Evolutionary conservation across 2,888 invertebrate species (phyloP), one percentile per base, ranked within the genome.

Genomic region (Dromius quadrimaculatus): DNA sequence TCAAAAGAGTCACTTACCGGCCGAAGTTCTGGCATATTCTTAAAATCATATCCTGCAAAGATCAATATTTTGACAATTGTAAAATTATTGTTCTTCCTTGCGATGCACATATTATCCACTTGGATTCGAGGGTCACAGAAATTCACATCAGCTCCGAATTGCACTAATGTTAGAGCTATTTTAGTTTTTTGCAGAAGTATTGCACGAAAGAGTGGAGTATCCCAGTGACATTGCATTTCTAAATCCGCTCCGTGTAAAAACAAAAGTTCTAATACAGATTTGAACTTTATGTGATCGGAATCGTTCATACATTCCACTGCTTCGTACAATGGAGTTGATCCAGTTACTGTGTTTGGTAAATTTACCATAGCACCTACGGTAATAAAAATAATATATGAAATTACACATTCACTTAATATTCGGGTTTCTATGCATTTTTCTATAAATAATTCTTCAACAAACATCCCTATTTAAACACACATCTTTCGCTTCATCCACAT

Each of bases 121-220:
- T 84, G 86, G 1, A 86, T 83, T 64, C 85, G 83, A 69, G 87
- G 82, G 75, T 88, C 87, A 72, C 85, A 85, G 1, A 85, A 80
- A 77, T 89, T 89, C 0, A 89, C 88, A 76, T 89, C 87, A 6
- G 87, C 87, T 28, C 90, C 90, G 73, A 88, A 85, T 64, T 86
- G 84, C 61, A 90, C 85, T 6, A 90, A 81, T 8, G 86, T 78
- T 43, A 84, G 81, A 1, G 88, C 88, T 8, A 87, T 87, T 64
- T 82, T 76, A 43, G 80, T 78, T 70, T 83, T 83, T 63, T 82
- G 81, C 28, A 81, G 74, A 28, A 83, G 78, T 38, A 85, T 80
- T 5, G 85, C 82, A 69, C 84, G 81, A 68, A 82, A 83, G 2
- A 85, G 76, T 9, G 84, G 82, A 32, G 81, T 83, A 11, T 82